Base-by-base conservation (phyloP, 2,888 invertebrate species). In the Cryptocheilus praepositus region DNA sequence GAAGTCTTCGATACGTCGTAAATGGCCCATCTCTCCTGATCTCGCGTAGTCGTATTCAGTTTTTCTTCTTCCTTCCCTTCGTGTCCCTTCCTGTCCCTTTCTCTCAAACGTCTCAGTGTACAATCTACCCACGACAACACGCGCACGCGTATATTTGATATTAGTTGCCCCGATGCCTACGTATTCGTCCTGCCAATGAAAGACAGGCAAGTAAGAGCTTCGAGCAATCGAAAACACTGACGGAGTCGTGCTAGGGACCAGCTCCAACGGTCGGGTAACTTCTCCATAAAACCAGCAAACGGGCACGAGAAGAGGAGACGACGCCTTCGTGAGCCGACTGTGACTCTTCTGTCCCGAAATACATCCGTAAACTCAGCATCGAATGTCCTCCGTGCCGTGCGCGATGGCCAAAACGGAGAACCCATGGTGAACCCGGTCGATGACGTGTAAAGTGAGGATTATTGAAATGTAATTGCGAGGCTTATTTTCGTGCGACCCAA, bases 1-100 rank as follows among this genome's bases (percentile, higher is more conserved):
- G 80, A 74, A 78, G 69, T 77, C 79, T 80, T 75, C 79, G 79
- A 79, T 79, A 80, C 66, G 64, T 78, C 81, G 79, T 79, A 80
- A 79, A 79, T 73, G 80, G 59, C 68, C 77, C 64, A 52, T 68
- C 43, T 36, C 55, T 36, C 55, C 55, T 7, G 25, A n/a, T 36
- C 55, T 36, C 55, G 15, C 55, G 16, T 25, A 36, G 36, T 55
- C 55, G 55, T 36, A n/a, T 21, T n/a, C 55, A 36, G 13, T 4
- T 21, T n/a, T 36, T 16, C 16, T 49, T 49, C 59, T 64, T 28
- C 53, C 59, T 21, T 15, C 36, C 25, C 51, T 25, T 21, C n/a
- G 15, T 46, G 36, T 22, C 25, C 25, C 19, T 43, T 46, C 21
- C 67, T 64, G 58, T 54, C 61, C 70, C 75, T 71, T 61, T 61